Conservation (phyloP, 2,113 vertebrate species). For the Ammodytes marinus region DNA sequence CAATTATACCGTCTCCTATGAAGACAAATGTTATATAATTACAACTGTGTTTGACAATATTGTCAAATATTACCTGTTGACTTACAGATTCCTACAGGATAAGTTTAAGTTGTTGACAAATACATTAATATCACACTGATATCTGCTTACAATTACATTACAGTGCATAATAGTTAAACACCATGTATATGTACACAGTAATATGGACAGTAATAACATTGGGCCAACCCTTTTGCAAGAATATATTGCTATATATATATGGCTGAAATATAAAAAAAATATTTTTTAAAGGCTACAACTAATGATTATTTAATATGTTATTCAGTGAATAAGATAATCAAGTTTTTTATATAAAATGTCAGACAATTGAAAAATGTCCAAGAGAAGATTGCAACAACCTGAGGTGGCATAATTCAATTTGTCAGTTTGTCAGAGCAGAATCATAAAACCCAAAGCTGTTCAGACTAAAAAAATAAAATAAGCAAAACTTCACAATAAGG, state of each 20-base stretch:
- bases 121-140: no score
- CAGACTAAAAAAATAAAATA: no score
- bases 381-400: neutral
- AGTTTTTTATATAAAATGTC: neutral
- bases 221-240: no score
- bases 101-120: neutral
- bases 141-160: neutral
- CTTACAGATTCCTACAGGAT: neutral
- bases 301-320: no score
- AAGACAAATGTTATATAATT: neutral
- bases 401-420: neutral
- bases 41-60: neutral
- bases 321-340: no score
- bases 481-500: constrained; percentile 1
- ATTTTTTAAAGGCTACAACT: no score
- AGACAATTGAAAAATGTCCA: neutral
- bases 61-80: neutral
- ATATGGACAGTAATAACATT: no score
- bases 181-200: no score
- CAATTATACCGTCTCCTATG: neutral
- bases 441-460: neutral
- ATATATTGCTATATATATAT: no score
- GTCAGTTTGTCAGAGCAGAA: neutral
- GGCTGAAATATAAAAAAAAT: no score
- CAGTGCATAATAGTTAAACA: no score